Conservation (phyloP, 1,140 invertebrate species). For the Coelopa frigida region DNA sequence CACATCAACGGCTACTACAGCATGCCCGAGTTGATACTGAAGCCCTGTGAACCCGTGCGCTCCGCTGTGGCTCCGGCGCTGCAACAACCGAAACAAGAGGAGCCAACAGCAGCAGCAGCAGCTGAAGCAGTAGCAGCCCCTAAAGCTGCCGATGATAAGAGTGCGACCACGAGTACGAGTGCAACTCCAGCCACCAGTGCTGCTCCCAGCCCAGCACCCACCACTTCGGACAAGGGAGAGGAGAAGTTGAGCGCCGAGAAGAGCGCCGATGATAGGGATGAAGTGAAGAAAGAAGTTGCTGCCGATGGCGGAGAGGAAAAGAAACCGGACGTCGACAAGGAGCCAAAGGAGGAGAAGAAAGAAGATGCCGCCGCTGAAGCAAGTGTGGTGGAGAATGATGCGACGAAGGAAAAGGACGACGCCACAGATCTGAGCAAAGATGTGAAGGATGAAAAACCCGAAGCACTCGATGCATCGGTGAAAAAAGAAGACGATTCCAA, state of each 20-base stretch:
- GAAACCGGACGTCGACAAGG: slow-evolving; percentile 18
- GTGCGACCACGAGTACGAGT: slow-evolving; percentile 51
- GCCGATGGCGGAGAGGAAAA: slow-evolving; percentile 18
- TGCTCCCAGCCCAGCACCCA: slow-evolving; percentile 61
- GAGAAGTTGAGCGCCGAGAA: slow-evolving; percentile 14
- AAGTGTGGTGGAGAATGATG: slow-evolving; percentile 47
- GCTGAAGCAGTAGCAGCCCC: slow-evolving; percentile 6
- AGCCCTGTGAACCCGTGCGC: slow-evolving; percentile 65
- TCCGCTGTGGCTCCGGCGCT: slow-evolving; percentile 13
- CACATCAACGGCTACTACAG: slow-evolving; percentile 96
- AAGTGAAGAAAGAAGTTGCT: slow-evolving; percentile 18
- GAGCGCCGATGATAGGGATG: slow-evolving; percentile 26
- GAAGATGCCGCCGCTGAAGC: slow-evolving; percentile 13
- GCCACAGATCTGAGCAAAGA: slow-evolving; percentile 22
- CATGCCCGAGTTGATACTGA: slow-evolving; percentile 87
- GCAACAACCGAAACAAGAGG: slow-evolving; percentile 11
- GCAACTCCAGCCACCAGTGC: slow-evolving; percentile 63
- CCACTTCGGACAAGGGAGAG: slow-evolving; percentile 32
- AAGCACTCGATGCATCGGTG: background rate
- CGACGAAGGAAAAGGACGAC: slow-evolving; percentile 33
- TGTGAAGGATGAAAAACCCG: slow-evolving; percentile 15
- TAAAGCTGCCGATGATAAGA: slow-evolving; percentile 44
- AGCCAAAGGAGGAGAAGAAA: slow-evolving; percentile 20
- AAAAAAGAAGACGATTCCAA: slow-evolving; percentile 24
- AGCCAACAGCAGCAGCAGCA: slow-evolving; percentile 20